Evolutionary conservation across 2,113 vertebrate species (phyloP), one percentile per base, ranked within the genome.

Genomic region (Caranx melampygus): DNA sequence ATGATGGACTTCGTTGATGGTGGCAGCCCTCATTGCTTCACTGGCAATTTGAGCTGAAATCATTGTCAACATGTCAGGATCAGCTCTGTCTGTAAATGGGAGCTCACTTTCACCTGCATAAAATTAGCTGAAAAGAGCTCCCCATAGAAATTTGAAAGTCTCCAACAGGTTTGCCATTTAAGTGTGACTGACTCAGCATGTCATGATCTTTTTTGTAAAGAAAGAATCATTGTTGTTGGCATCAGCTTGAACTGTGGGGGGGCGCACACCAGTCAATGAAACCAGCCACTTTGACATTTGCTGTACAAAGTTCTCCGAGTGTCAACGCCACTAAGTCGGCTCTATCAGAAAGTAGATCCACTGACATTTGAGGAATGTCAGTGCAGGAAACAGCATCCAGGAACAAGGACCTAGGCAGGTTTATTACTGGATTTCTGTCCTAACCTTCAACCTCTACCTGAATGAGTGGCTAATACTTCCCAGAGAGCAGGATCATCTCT

Each of bases 111-210:
- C 52, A 33, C 31, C 49, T 68, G 45, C 18, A 66, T 71, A 21
- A 34, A 74, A 83, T 63, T 11, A 51, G 54, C 26, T 67, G 47
- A 78, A 83, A 82, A 83, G 64, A 84, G 67, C 33, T 21, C 31
- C 37, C 54, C 13, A 69, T 15, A 75, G 45, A 75, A 78, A 66
- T 16, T 45, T 9, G 0, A 76, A 77, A 60, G 72, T 60, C 51
- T 79, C 75, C 72, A 54, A 59, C 74, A 63, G 88, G 20, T 86
- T 69, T 87, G 78, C 84, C 73, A 81, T 87, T 90, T 42, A 62
- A 70, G 42, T 83, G 20, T 11, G 61, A 70, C 77, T 57, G 72
- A 76, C 74, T 88, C 83, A 72, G 81, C 77, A 45, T 70, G 84
- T 14, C 65, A 9, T 10, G 20, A 72, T 81, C 60, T 64, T 75